Evolutionary conservation across 2,797 vertebrate genomes (phyloP), one percentile per base, ranked within the genome.

Genomic region (Lemur catta): DNA sequence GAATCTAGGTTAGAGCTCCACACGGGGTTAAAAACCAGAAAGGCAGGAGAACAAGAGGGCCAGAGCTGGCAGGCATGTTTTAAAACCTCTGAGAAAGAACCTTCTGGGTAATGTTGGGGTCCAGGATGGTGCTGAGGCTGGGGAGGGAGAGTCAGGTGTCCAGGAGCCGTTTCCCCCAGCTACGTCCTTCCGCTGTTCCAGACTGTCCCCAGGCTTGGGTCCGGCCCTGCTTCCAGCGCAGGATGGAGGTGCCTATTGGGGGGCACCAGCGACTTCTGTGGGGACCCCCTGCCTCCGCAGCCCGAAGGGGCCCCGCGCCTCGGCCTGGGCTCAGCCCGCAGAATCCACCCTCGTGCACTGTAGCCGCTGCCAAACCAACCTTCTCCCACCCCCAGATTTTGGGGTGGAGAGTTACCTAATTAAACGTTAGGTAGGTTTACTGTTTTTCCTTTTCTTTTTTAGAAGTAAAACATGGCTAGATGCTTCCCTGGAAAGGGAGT

Each of bases 341-440:
- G 50, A 35, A 22, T 55, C 33, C 72, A 17, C 33, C 38, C 65
- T 3, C 7, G 61, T 0, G 33, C 48, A 52, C 0, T 0, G 1
- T 4, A 46, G 15, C 15, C 11, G 9, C 24, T 3, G 28, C 35
- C 33, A 63, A 52, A 18, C 75, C 26, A 6, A 7, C 20, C 18
- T 43, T 52, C n/a, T 67, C 24, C 24, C 43, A 11, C 1, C 3
- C 61, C 28, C 7, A 18, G 84, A 84, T 28, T 69, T 13, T 28
- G 71, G 35, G 15, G 33, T n/a, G 6, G 61, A 3, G n/a, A 22
- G 7, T n/a, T 43, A 50, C 55, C 46, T 76, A n/a, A 35, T 69
- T 74, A 89, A 61, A 52, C 24, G 28, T 84, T 24, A 69, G 59
- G 20, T 76, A 20, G 18, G 20, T 9, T 10, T 2, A 59, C 7